Conservation (phyloP, 2,888 invertebrate species). For the Xestoiulus laeticollis region DNA sequence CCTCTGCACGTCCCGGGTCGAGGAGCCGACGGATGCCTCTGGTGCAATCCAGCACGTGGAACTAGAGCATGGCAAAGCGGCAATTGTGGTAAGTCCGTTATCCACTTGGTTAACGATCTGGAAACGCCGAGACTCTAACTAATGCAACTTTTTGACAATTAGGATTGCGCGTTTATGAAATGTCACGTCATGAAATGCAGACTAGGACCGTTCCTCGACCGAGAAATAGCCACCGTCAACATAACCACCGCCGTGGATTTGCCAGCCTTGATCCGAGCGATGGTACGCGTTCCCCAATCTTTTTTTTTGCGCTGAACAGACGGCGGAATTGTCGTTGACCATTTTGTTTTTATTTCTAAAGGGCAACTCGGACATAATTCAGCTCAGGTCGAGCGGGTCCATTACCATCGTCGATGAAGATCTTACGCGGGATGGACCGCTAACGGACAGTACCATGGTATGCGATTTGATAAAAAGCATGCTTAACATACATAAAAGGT, state of each 20-base stretch:
- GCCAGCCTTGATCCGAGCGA: not conserved
- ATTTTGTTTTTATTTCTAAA: not conserved
- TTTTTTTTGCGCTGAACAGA: not conserved
- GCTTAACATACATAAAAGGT: not conserved
- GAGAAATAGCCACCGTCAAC: conserved; percentile 48
- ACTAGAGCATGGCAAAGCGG: conserved; percentile 46
- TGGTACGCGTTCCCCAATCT: not conserved
- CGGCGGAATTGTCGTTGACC: not conserved
- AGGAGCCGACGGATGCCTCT: not conserved
- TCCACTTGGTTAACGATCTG: not conserved
- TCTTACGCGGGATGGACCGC: not conserved
- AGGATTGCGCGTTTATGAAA: conserved; percentile 51
- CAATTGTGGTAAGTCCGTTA: conserved; percentile 42
- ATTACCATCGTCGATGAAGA: conserved; percentile 29
- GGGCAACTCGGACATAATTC: not conserved
- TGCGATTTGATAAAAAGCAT: not conserved
- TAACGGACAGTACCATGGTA: not conserved
- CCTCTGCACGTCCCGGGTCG: not conserved
- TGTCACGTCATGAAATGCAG: conserved; percentile 50
- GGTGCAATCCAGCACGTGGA: not conserved
- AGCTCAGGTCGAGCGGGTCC: not conserved
- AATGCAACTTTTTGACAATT: not conserved
- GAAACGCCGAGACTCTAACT: not conserved
- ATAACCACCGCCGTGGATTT: conserved; percentile 51
- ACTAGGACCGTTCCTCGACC: conserved; percentile 49